Evolutionary conservation across 2,888 invertebrate species (phyloP), one percentile per base, ranked within the genome.

Genomic region (Lumbricus terrestris): DNA sequence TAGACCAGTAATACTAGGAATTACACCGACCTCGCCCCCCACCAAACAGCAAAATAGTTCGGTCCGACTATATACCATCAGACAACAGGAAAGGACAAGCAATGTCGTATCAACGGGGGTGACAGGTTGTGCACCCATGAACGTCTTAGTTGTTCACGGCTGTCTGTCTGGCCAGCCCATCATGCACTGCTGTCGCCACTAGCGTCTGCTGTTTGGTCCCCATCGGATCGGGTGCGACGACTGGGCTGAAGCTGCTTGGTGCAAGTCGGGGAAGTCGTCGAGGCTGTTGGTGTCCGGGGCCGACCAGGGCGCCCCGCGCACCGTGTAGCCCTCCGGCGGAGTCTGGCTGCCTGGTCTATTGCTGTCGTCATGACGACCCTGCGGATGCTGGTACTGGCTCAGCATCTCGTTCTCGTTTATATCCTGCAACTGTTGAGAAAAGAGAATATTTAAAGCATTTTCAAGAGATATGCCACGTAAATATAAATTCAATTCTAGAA

Each of bases 281-380:
- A 47, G 42, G 37, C 89, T 89, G 89, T 33, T 85, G 85, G 85
- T 85, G 85, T 85, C 85, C 18, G 85, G 85, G 23, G 85, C 85
- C 35, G 91, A 89, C 95, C 95, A 95, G 11, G 95, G 95, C n/a
- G 95, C 95, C 89, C 93, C 93, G 88, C 92, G 93, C 35, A 95
- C 94, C 88, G 93, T 93, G 91, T 94, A 95, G n/a, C 94, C 94
- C 88, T n/a, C 89, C 38, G 83, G 88, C 20, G 40, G 47, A 23
- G 29, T 34, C 33, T 29, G 38, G 40, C 82, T 34, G 33, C 88
- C 88, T 29, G 40, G 33, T 34, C 35, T 33, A 34, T 37, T 88
- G 42, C 47, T 33, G 29, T 90, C 90, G 29, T 89, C 90, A 33
- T 91, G 83, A 0, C 88, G 89, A 85, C 93, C 92, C 91, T 95